phyloP scores from a whole-genome alignment of 2,113 vertebrate species.

The Ciconia boyciana region DNA sequence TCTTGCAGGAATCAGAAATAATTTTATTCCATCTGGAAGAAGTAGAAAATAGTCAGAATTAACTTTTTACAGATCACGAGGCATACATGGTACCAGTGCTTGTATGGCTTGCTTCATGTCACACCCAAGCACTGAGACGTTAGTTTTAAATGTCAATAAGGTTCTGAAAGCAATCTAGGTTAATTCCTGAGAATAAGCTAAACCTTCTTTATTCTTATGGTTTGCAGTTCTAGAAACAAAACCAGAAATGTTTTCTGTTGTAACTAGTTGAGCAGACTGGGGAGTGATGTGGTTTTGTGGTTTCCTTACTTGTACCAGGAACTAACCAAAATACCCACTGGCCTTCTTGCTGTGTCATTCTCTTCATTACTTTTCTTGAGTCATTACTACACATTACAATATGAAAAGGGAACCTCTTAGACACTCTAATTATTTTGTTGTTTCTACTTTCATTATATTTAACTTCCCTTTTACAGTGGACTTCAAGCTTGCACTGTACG shows the following conservation, averaged over 20 bases:
- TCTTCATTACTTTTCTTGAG: neutral
- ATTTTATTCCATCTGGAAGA: neutral
- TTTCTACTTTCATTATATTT: neutral
- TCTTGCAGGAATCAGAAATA: neutral
- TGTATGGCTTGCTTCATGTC: neutral
- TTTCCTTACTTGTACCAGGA: conserved; percentile 47
- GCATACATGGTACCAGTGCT: fast-evolving
- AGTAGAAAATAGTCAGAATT: neutral
- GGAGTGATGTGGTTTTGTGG: conserved; percentile 66
- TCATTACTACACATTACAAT: neutral
- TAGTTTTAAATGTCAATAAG: neutral
- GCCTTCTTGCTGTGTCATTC: neutral
- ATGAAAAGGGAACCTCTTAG: neutral
- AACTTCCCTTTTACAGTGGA: neutral
- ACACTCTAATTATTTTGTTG: neutral
- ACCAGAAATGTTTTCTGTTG: neutral
- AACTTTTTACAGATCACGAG: neutral
- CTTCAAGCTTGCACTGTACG: neutral
- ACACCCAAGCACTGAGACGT: neutral
- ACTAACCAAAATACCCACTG: conserved; percentile 26
- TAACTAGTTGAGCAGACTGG: neutral
- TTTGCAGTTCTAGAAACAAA: conserved; percentile 28
- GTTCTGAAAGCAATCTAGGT: neutral
- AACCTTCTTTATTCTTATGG: conserved; percentile 13
- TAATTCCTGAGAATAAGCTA: neutral